These are phyloP conservation scores for Harpegnathos saltator DNA, from an alignment of 1,140 invertebrate species.

Conservation along the genomic window DNA sequence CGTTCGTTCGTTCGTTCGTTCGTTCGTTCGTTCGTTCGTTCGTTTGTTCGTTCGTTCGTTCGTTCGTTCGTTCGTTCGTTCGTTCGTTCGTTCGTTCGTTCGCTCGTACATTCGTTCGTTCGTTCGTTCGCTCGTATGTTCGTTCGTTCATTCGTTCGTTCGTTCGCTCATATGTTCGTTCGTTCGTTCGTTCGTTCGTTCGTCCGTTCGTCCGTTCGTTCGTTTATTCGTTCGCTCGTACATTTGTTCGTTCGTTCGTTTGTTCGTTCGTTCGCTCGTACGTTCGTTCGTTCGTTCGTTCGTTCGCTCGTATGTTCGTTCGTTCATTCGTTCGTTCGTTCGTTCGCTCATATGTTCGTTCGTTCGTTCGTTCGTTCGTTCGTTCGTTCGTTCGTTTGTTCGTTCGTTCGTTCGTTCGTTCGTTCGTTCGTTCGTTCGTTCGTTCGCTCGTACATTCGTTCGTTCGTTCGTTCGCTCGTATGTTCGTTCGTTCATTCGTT, in stretches of 20 bases:
- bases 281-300: constrained; percentile 1
- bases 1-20: too few relatives aligned
- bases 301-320: too few relatives aligned
- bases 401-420: constrained; percentile 1
- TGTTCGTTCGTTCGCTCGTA: too few relatives aligned
- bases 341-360: too few relatives aligned
- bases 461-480: too few relatives aligned
- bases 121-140: too few relatives aligned
- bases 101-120: not conserved
- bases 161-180: too few relatives aligned
- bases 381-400: not conserved
- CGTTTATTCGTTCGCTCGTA: too few relatives aligned
- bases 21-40: not conserved
- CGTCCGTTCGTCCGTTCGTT: not conserved
- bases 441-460: not conserved
- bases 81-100: constrained; percentile 1
- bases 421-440: constrained; percentile 5
- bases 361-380: not conserved
- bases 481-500: constrained; percentile 5
- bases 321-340: constrained; percentile 2
- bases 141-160: not conserved
- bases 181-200: not conserved
- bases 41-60: not conserved
- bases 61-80: constrained; percentile 1
- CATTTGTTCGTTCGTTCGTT: constrained; percentile 26